These are phyloP conservation scores for Calosoma granatense DNA, from an alignment of 1,140 invertebrate genomes.

Conservation along the genomic window DNA sequence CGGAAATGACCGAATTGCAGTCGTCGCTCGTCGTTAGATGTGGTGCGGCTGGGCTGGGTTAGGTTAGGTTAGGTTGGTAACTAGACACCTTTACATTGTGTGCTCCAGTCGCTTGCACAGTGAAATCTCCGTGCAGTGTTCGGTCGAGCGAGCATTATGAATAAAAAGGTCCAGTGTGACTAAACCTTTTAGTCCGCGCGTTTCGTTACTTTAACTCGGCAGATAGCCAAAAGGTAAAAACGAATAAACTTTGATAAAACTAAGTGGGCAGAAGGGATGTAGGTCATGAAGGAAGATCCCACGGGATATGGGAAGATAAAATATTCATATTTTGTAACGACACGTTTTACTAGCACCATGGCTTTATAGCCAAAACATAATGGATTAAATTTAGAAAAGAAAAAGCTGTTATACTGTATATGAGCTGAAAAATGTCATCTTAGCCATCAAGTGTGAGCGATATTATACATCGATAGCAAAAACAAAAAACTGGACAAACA, in stretches of 20 bases:
- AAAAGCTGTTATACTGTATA: too few relatives aligned
- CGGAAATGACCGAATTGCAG: too few relatives aligned
- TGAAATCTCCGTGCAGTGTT: background rate
- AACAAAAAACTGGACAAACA: too few relatives aligned
- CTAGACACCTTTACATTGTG: background rate
- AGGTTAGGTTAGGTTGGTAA: too few relatives aligned
- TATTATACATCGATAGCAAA: too few relatives aligned
- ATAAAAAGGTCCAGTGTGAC: background rate
- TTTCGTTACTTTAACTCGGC: background rate
- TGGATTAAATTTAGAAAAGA: constrained; percentile 7
- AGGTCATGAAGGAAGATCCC: background rate
- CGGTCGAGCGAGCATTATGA: background rate
- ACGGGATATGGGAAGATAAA: background rate
- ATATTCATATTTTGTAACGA: background rate
- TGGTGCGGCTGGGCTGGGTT: too few relatives aligned
- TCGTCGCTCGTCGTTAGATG: too few relatives aligned
- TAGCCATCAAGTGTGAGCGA: too few relatives aligned
- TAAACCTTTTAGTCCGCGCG: background rate
- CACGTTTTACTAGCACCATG: background rate
- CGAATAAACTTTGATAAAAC: background rate
- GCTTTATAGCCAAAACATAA: constrained; percentile 11
- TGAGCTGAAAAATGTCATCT: too few relatives aligned
- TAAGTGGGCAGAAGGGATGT: background rate
- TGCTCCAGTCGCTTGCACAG: background rate
- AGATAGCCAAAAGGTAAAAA: background rate